Evolutionary conservation across 2,113 vertebrate species (phyloP), one percentile per base, ranked within the genome.

Genomic region (Herpetotheres cachinnans): DNA sequence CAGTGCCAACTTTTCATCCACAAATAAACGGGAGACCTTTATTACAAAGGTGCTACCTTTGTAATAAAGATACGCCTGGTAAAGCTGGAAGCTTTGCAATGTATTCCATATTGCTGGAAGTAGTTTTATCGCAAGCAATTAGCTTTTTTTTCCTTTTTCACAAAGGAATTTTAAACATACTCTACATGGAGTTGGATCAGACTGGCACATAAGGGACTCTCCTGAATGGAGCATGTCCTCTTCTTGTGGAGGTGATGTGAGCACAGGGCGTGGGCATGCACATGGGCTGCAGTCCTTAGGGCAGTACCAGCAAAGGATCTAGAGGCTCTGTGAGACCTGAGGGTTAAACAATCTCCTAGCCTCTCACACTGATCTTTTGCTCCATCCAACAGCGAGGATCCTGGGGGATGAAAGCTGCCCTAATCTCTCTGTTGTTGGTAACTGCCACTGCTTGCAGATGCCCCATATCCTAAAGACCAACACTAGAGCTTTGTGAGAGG

Each of bases 401-500:
- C 25, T 27, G 18, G 10, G 29, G 21, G 11, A 56, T 12, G 30
- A 76, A 71, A 82, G 21, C 73, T 91, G 52, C 56, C 56, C 77
- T 91, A 2, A 29, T 21, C 29, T 29, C 27, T 42, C 47, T 81
- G 30, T 5, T 70, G 16, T 4, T 77, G 42, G 13, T 16, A 84
- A 65, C 66, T 30, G 30, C 30, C 70, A 71, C 47, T 70, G 66
- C 36, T 34, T 67, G 50, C 44, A 92, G 66, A 9, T 69, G 17
- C 24, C 52, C 56, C 47, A 17, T 2, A 77, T 46, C 30, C 25
- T 54, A 47, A 67, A 93, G 73, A 79, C 9, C 9, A 74, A 67
- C 52, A 30, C 46, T 26, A 40, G n/a, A 29, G 30, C 0, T 0
- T 3, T 59, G 54, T 12, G 42, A 87, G 56, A 61, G 8, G 0